A percentile compares a stretch with the other conserved stretches of the same genome.
Conservation (phyloP, 2,113 vertebrate species). For the Anthoscopus minutus region DNA sequence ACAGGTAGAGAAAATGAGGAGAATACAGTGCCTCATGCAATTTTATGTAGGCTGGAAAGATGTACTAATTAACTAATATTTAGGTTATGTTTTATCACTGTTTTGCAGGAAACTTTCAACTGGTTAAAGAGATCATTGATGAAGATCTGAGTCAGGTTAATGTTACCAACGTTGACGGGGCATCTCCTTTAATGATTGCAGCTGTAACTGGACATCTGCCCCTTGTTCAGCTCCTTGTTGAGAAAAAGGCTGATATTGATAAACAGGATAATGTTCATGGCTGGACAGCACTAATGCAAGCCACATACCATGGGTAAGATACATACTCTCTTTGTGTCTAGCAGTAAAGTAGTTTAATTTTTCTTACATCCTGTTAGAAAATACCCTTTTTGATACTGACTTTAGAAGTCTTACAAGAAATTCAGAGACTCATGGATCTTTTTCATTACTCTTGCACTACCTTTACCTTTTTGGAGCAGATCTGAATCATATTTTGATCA, state of each 20-base stretch:
- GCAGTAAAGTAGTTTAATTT: not conserved
- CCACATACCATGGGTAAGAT: slow-evolving; percentile 93
- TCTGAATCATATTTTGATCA: rapidly evolving
- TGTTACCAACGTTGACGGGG: slow-evolving; percentile 87
- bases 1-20: not conserved
- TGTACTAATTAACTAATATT: not conserved
- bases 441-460: not conserved
- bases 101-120: slow-evolving; percentile 83
- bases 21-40: not conserved
- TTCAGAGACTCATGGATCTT: not conserved
- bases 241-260: slow-evolving; percentile 85
- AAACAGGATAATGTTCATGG: slow-evolving; percentile 90
- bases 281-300: slow-evolving; percentile 98
- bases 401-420: not conserved
- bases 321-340: not conserved
- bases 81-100: not conserved
- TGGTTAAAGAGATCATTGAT: slow-evolving; percentile 91
- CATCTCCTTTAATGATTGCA: slow-evolving; percentile 92
- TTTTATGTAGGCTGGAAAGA: not conserved
- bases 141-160: slow-evolving; percentile 90
- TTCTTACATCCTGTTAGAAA: not conserved
- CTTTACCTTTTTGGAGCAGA: not conserved
- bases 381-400: not conserved
- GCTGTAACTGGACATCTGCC: slow-evolving; percentile 90
- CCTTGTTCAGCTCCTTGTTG: slow-evolving; percentile 90